These are phyloP conservation scores for Lampropteryx suffumata DNA, from an alignment of 2,888 invertebrate genomes.

Conservation along the genomic window DNA sequence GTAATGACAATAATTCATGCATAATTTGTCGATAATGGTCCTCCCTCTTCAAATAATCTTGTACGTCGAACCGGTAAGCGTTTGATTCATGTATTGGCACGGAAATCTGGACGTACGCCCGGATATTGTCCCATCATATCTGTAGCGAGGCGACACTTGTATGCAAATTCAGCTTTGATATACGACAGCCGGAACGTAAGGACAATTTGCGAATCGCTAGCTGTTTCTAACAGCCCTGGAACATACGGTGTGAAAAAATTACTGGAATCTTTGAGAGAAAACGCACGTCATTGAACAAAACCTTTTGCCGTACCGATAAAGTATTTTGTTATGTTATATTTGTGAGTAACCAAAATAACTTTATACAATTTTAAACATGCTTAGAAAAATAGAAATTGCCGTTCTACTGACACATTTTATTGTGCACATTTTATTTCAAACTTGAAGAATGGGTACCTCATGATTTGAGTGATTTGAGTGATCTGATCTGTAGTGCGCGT, in stretches of 20 bases:
- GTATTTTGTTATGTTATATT: too few relatives aligned
- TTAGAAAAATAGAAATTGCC: too few relatives aligned
- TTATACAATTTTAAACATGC: too few relatives aligned
- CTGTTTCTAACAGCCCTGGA: constrained; percentile 7
- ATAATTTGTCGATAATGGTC: constrained; percentile 16
- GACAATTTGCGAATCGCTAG: constrained; percentile 14
- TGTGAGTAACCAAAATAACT: too few relatives aligned
- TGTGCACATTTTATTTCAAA: too few relatives aligned
- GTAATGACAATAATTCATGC: neutral
- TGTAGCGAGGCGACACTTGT: constrained; percentile 19
- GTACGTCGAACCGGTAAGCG: constrained; percentile 34
- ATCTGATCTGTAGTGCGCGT: too few relatives aligned
- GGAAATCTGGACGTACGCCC: constrained; percentile 57
- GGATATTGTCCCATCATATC: constrained; percentile 52
- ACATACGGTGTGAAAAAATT: neutral
- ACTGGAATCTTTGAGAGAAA: too few relatives aligned
- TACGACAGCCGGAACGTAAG: constrained; percentile 23
- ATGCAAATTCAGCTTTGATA: constrained; percentile 24
- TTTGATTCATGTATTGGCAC: constrained; percentile 55
- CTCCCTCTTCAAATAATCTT: constrained; percentile 24
- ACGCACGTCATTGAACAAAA: too few relatives aligned
- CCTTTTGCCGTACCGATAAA: too few relatives aligned
- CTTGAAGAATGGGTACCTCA: too few relatives aligned
- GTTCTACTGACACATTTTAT: too few relatives aligned
- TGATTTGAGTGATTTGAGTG: too few relatives aligned